These are phyloP conservation scores for Synanthedon vespiformis DNA, from an alignment of 2,888 invertebrate genomes.

Conservation along the genomic window DNA sequence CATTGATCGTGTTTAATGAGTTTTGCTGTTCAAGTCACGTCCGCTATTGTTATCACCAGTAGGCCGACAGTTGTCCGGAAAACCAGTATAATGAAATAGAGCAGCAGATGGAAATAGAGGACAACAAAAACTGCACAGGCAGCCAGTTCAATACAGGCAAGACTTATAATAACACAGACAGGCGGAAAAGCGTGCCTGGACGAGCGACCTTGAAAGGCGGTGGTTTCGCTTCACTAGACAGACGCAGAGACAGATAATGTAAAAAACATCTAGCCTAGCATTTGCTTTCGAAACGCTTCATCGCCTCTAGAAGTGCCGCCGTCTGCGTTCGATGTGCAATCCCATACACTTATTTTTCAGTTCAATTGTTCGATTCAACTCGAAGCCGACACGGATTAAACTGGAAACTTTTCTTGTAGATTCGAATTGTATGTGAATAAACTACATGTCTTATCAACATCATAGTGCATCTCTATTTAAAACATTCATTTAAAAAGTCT, in stretches of 20 bases:
- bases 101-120: constrained; percentile 5
- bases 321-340: not conserved
- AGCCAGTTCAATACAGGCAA: constrained; percentile 26
- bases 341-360: not conserved
- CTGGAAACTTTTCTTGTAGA: not conserved
- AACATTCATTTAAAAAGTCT: too few species aligned
- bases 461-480: too few species aligned
- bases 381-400: not conserved
- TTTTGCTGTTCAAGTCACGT: constrained; percentile 10
- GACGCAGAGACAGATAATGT: constrained; percentile 18
- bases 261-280: constrained; percentile 39
- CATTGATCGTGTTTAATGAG: constrained; percentile 9
- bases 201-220: constrained; percentile 44
- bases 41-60: constrained; percentile 22
- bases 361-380: not conserved
- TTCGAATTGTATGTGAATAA: not conserved
- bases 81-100: constrained; percentile 6
- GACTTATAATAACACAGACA: constrained; percentile 24
- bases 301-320: constrained; percentile 6
- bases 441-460: too few species aligned
- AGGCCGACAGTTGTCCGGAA: constrained; percentile 13
- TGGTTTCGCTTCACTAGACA: constrained; percentile 38
- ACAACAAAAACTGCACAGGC: constrained; percentile 33
- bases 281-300: constrained; percentile 39
- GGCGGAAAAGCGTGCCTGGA: constrained; percentile 36